phyloP scores from a whole-genome alignment of 23 tunicate genomes.

The Ascidia mentula region DNA sequence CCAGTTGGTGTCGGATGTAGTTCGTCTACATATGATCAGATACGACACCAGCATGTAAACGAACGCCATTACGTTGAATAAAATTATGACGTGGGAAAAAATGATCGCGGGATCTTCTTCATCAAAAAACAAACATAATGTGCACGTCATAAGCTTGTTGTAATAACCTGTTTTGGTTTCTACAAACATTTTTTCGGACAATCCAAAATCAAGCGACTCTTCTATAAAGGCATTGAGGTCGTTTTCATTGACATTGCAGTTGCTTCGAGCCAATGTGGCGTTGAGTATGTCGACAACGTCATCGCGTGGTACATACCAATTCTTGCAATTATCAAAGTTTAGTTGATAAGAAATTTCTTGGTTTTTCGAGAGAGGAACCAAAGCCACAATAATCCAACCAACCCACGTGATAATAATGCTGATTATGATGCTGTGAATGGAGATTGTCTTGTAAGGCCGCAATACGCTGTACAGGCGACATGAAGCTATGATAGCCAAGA shows the following conservation, averaged over 20 bases:
- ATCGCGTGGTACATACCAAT: neutral
- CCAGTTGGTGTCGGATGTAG: neutral
- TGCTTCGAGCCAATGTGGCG: neutral
- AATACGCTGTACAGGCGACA: neutral
- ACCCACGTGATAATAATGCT: neutral
- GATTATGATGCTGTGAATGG: neutral
- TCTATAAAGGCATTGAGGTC: neutral
- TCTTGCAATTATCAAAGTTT: neutral
- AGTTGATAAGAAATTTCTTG: neutral
- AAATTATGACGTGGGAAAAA: neutral
- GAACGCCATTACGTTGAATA: slow-evolving; percentile 11
- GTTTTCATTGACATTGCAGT: neutral
- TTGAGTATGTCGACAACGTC: neutral
- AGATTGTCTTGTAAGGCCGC: neutral
- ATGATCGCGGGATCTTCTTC: neutral
- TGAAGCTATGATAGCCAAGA: neutral
- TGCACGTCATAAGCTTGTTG: slow-evolving; percentile 18
- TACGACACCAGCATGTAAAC: slow-evolving; percentile 22
- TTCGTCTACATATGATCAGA: neutral
- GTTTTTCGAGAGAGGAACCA: neutral
- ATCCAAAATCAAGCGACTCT: neutral
- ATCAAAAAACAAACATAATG: neutral
- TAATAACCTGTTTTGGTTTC: neutral
- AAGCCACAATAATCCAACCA: neutral
- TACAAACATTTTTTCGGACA: neutral